Evolutionary conservation across 1,140 invertebrate genomes (phyloP).

Genomic region (Drosophila paulistorum): DNA sequence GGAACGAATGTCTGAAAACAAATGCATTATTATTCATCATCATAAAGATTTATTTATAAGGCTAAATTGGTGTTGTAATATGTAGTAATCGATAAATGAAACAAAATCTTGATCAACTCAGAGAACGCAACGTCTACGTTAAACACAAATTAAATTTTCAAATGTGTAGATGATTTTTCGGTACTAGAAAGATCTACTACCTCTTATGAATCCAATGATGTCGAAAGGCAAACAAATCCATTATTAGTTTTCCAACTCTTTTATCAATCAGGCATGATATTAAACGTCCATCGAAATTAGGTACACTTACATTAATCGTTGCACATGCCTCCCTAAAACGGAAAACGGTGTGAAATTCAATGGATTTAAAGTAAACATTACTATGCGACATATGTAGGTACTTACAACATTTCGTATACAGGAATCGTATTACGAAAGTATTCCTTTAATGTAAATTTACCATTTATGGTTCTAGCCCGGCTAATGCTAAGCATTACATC

Average conservation of each 20-base stretch:
- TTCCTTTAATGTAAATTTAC: constrained; percentile 54
- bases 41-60: neutral
- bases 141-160: neutral
- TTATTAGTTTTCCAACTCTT: constrained; percentile 64
- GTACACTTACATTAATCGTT: constrained; percentile 42
- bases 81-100: neutral
- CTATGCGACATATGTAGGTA: neutral
- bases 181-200: neutral
- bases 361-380: neutral
- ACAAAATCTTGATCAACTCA: neutral
- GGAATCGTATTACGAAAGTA: constrained; percentile 68
- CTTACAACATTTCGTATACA: constrained; percentile 66
- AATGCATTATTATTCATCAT: neutral
- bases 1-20: constrained; percentile 3
- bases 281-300: constrained; percentile 51
- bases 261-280: constrained; percentile 58
- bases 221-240: constrained; percentile 74
- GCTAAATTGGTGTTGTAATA: neutral
- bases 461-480: constrained; percentile 41
- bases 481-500: constrained; percentile 55
- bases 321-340: constrained; percentile 52
- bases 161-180: neutral
- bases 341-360: constrained; percentile 10
- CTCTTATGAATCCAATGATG: constrained; percentile 64
- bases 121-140: neutral